A percentile compares a stretch with the other conserved stretches of the same genome.
Evolutionary conservation across 1,140 invertebrate genomes (phyloP).

Genomic region (Telenomus remus): DNA sequence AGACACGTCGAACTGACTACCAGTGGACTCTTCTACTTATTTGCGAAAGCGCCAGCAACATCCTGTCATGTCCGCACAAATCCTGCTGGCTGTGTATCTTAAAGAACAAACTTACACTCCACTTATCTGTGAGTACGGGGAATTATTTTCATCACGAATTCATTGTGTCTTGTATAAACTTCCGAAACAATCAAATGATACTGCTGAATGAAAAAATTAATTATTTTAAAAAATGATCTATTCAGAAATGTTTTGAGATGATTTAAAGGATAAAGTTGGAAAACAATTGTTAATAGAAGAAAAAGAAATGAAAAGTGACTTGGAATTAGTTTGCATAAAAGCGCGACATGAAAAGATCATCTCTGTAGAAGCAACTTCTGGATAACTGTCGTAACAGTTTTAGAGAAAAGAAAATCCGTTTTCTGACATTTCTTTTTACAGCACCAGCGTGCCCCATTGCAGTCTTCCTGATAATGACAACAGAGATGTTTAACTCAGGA

Average conservation of each 20-base stretch:
- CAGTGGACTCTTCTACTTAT: conserved; percentile 61
- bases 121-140: conserved; percentile 44
- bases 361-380: conserved; percentile 67
- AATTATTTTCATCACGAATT: too few relatives aligned
- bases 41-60: conserved; percentile 58
- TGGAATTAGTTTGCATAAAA: conserved; percentile 42
- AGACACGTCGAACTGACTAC: conserved; percentile 61
- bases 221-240: too few relatives aligned
- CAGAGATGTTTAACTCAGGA: conserved; percentile 10
- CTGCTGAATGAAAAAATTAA: too few relatives aligned
- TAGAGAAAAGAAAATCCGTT: conserved; percentile 60
- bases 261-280: not conserved
- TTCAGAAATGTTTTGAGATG: too few relatives aligned
- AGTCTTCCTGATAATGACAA: conserved; percentile 40
- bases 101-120: conserved; percentile 16
- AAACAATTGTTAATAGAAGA: too few relatives aligned
- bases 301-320: conserved; percentile 25
- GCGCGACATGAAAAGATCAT: conserved; percentile 42
- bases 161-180: too few relatives aligned
- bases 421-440: conserved; percentile 59
- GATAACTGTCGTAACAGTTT: conserved; percentile 58
- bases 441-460: conserved; percentile 59
- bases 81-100: conserved; percentile 57
- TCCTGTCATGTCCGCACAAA: conserved; percentile 56
- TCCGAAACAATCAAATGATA: too few relatives aligned